phyloP scores from a whole-genome alignment of 2,113 vertebrate species.

The Tetrao urogallus region DNA sequence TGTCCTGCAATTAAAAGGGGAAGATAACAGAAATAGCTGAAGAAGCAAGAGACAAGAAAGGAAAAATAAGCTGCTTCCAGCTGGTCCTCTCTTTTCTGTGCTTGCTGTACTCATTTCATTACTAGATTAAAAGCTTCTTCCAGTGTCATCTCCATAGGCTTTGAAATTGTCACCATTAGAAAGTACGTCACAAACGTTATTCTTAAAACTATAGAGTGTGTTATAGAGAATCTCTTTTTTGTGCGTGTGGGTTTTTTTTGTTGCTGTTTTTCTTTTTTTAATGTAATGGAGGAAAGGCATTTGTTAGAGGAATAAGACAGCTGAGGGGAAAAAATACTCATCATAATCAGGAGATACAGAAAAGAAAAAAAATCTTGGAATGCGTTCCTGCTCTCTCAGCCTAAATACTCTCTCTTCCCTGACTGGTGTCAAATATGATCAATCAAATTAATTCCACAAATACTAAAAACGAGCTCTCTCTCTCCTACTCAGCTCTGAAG shows the following conservation, averaged over 20 bases:
- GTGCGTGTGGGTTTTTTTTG: background rate
- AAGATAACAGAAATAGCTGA: slow-evolving; percentile 46
- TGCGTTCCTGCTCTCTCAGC: slow-evolving; percentile 33
- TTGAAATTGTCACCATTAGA: slow-evolving; percentile 61
- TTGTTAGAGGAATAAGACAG: slow-evolving; percentile 50
- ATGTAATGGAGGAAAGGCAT: slow-evolving; percentile 39
- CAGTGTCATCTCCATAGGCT: background rate
- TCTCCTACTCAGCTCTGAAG: slow-evolving; percentile 11
- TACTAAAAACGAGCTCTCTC: slow-evolving; percentile 12
- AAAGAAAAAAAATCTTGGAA: slow-evolving; percentile 41
- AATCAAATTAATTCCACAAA: slow-evolving; percentile 55
- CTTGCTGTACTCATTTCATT: slow-evolving; percentile 3
- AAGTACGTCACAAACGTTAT: slow-evolving; percentile 56
- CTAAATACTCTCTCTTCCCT: slow-evolving; percentile 22
- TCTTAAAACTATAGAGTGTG: slow-evolving; percentile 45
- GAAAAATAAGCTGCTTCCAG: slow-evolving; percentile 35
- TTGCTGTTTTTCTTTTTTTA: background rate
- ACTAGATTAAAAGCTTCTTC: slow-evolving; percentile 32
- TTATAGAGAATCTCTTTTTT: slow-evolving; percentile 32
- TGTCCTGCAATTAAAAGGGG: slow-evolving; percentile 8
- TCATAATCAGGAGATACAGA: background rate
- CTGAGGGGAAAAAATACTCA: slow-evolving; percentile 26
- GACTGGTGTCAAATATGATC: slow-evolving; percentile 54
- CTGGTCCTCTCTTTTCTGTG: background rate
- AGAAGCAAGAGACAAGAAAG: slow-evolving; percentile 22